Evolutionary conservation across 1,140 invertebrate genomes (phyloP), one percentile per base, ranked within the genome.

Genomic region (Teleogryllus occipitalis): DNA sequence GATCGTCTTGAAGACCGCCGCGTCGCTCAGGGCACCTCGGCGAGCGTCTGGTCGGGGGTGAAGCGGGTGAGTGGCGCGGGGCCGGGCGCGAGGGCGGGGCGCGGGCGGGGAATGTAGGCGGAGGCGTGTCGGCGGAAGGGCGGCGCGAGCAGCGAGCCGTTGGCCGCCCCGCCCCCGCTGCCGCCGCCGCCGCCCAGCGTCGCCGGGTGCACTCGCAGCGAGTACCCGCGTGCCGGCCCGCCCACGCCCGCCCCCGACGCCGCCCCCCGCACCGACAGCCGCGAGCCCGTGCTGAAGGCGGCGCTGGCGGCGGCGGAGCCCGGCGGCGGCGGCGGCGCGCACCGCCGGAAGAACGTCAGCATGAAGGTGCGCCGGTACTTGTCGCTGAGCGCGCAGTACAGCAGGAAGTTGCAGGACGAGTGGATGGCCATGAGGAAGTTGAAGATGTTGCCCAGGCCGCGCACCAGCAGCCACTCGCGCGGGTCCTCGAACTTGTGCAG

Each of bases 361-460:
- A 90, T 86, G 81, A 95, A 91, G 8, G 93, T 94, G 80, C 89
- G 89, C 47, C 93, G 87, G 86, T 94, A 95, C 82, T 92, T 92
- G 83, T 92, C 91, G 81, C 92, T 93, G 82, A 95, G 89, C 46
- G 91, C 90, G 80, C 93, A 94, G 85, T 95, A 95, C 54, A 95
- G 86, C 76, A 95, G 87, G 85, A 95, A 95, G 86, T 95, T 95
- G 5, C 88, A 88, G 15, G 91, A 88, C 5, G 93, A 91, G 86
- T 94, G 94, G 54, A 94, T 85, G 48, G 90, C 89, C 8, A 92
- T 87, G 22, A 95, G 85, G 27, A 94, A 87, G 85, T 95, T 95
- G 84, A 90, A 92, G 46, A 94, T 89, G 85, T 94, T 94, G 10
- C 91, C 91, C 5, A 92, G 84, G 74, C 89, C 90, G 80, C 83